A percentile compares a stretch with the other conserved stretches of the same genome.
Evolutionary conservation across 2,797 vertebrate species (phyloP).

Genomic region (Florisuga fusca): DNA sequence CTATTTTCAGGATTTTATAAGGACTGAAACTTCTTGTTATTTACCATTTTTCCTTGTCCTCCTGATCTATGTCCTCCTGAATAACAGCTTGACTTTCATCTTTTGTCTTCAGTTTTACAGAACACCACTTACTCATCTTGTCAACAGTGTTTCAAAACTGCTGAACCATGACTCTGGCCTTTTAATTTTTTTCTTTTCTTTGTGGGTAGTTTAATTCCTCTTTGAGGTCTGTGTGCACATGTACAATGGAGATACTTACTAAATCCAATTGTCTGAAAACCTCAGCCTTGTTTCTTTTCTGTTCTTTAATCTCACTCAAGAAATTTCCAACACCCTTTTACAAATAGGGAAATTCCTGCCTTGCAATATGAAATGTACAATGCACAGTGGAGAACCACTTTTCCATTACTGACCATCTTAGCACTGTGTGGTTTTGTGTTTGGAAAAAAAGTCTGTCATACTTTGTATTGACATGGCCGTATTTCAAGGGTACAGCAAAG

Average conservation of each 20-base stretch:
- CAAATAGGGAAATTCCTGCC: not conserved
- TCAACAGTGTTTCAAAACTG: not conserved
- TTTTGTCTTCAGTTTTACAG: not conserved
- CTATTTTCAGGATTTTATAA: not conserved
- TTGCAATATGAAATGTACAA: not conserved
- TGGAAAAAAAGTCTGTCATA: not conserved
- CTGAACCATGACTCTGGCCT: not conserved
- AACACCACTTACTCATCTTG: not conserved
- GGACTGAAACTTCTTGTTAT: not conserved
- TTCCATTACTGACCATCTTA: not conserved
- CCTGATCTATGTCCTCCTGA: not conserved
- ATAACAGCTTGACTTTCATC: not conserved
- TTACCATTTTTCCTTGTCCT: not conserved
- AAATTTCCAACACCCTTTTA: not conserved
- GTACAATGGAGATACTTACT: not conserved
- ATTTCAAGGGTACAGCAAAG: not conserved
- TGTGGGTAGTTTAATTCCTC: not conserved
- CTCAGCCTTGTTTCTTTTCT: accelerated
- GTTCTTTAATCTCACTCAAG: not conserved
- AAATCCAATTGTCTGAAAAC: not conserved
- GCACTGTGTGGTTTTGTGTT: not conserved
- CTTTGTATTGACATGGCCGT: not conserved
- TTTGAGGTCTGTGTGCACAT: not conserved
- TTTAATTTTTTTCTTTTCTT: not conserved
- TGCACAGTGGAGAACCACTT: not conserved